Percentiles rank a stretch among this genome's conserved stretches.
Conservation (phyloP, 2,888 invertebrate genomes). For the Syrphus vitripennis region DNA sequence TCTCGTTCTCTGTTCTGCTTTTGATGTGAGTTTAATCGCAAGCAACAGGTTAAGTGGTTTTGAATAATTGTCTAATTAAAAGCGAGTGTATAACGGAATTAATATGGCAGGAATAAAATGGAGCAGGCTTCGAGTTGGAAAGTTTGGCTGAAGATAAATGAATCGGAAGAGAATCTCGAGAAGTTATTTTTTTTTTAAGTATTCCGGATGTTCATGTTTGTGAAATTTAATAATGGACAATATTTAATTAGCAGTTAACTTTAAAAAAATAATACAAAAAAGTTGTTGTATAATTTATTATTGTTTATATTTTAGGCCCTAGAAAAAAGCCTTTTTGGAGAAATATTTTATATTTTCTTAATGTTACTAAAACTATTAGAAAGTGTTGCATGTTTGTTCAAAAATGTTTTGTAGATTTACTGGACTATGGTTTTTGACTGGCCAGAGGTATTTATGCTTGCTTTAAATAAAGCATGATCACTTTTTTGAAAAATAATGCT, state of each 20-base stretch:
- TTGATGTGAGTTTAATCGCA: conserved; percentile 27
- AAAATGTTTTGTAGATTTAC: too few species aligned
- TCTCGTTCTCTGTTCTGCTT: neutral
- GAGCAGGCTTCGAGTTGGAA: neutral
- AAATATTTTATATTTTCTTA: too few species aligned
- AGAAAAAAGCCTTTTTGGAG: too few species aligned
- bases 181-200: neutral
- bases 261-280: neutral
- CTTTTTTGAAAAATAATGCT: too few species aligned
- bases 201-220: neutral
- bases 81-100: conserved; percentile 4
- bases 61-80: conserved; percentile 63
- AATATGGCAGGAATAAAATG: neutral
- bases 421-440: too few species aligned
- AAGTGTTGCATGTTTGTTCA: too few species aligned
- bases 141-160: neutral
- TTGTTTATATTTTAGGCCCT: too few species aligned
- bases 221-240: neutral
- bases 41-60: conserved; percentile 58
- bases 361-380: too few species aligned
- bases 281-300: too few species aligned
- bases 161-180: neutral
- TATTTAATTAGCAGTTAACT: neutral
- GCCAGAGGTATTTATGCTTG: too few species aligned
- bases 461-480: too few species aligned